Conservation (phyloP, 2,797 vertebrate genomes). For the Phoeniculus purpureus region DNA sequence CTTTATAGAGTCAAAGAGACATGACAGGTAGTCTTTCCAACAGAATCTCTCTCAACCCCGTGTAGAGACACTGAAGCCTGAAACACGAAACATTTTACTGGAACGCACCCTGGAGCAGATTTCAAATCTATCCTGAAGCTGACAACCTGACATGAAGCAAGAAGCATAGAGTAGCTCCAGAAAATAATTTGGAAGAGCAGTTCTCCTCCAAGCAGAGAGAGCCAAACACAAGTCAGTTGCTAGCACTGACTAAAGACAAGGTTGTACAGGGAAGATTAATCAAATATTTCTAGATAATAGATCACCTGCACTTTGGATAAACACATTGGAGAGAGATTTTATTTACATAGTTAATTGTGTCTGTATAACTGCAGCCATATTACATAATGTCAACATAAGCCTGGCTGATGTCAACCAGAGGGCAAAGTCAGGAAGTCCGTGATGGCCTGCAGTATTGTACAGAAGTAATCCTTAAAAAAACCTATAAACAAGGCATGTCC, state of each 20-base stretch:
- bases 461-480: neutral
- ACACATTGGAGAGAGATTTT: neutral
- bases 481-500: neutral
- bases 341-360: neutral
- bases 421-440: neutral
- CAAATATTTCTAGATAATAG: neutral
- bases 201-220: neutral
- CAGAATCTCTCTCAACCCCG: neutral
- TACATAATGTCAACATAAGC: neutral
- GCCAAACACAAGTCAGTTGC: neutral
- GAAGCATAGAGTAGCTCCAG: neutral
- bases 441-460: neutral
- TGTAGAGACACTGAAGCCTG: neutral
- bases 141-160: neutral
- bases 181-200: neutral
- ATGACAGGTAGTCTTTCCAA: neutral
- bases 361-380: neutral
- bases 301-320: neutral
- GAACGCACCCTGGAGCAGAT: neutral
- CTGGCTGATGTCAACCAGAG: neutral
- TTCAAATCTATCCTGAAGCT: neutral
- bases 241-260: neutral
- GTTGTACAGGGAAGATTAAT: neutral
- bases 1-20: neutral
- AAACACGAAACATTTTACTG: constrained; percentile 11